Base-by-base conservation (phyloP, 2,797 vertebrate genomes). In the Diplodus puntazzo region DNA sequence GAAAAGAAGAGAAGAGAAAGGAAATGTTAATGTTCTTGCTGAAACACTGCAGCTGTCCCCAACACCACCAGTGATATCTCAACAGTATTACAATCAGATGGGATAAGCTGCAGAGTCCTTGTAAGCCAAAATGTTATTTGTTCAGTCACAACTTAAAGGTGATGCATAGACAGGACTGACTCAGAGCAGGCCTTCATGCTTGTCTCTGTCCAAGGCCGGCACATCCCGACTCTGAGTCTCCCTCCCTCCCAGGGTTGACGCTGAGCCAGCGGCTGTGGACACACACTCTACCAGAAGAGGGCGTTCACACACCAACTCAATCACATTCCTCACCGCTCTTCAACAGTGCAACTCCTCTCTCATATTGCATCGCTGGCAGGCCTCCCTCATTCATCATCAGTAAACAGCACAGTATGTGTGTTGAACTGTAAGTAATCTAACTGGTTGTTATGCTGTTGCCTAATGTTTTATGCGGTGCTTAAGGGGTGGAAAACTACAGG, bases 241-340 rank as follows among this genome's bases (percentile, higher is more conserved):
- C 7, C 34, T 21, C 34, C 10, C 57, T 62, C 42, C 60, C n/a
- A 11, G 42, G 23, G 34, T 27, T 62, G 21, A 62, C 2, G 10
- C 3, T 18, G 23, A 27, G 4, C 23, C 27, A 27, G 11, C 69
- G 45, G 48, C 49, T 82, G 81, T 66, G 17, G 49, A 66, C 73
- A 83, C 55, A 27, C 50, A 63, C 10, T 67, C 49, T 23, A 77
- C 95, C 95, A 95, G 87, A 61, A 94, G 95, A 92, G 92, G 94
- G 94, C 93, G 67, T 79, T 74, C 65, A 69, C 30, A 53, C 82
- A 77, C 73, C 71, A 53, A 42, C 67, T 72, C 70, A 52, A 76
- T 59, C 50, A 46, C 67, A 46, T 11, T 30, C 68, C 2, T 48
- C 55, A 7, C 34, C n/a, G 66, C 5, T 61, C 49, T 50, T 77